A percentile compares a stretch with the other conserved stretches of the same genome.
These are phyloP conservation scores for Coturnix japonica DNA, from an alignment of 2,113 vertebrate species.

Conservation along the genomic window DNA sequence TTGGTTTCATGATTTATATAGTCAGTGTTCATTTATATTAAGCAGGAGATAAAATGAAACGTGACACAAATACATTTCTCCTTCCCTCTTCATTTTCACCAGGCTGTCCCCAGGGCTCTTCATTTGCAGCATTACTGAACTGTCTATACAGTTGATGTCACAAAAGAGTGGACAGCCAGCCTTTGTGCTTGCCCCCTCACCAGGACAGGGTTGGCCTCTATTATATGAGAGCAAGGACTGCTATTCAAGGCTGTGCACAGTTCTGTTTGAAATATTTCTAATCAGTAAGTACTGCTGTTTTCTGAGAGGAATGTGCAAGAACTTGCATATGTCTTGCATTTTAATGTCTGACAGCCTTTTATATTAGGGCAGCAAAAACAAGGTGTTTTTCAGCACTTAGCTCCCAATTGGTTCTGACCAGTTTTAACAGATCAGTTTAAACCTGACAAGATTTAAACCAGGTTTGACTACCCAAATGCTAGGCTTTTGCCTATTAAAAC, in stretches of 20 bases:
- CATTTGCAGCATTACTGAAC: not conserved
- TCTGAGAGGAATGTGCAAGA: not conserved
- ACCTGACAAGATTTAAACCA: not conserved
- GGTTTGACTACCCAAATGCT: not conserved
- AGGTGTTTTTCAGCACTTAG: not conserved
- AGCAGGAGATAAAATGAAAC: conserved; percentile 26
- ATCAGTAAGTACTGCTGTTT: not conserved
- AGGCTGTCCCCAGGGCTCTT: not conserved
- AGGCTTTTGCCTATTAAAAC: not conserved
- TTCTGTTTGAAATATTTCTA: not conserved
- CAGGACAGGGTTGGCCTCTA: not conserved
- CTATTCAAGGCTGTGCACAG: not conserved
- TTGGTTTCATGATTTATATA: conserved; percentile 43
- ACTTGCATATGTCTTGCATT: not conserved
- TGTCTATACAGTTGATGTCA: not conserved
- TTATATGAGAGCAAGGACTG: not conserved
- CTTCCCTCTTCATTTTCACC: not conserved
- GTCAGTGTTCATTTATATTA: conserved; percentile 35
- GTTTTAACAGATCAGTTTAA: not conserved
- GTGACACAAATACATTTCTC: not conserved
- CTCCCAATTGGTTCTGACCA: not conserved
- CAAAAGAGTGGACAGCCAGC: not conserved
- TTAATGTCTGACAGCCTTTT: not conserved
- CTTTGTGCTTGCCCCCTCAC: not conserved
- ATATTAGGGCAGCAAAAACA: not conserved